Evolutionary conservation across 2,888 invertebrate species (phyloP), one percentile per base, ranked within the genome.

Genomic region (Choristoneura rosaceana): DNA sequence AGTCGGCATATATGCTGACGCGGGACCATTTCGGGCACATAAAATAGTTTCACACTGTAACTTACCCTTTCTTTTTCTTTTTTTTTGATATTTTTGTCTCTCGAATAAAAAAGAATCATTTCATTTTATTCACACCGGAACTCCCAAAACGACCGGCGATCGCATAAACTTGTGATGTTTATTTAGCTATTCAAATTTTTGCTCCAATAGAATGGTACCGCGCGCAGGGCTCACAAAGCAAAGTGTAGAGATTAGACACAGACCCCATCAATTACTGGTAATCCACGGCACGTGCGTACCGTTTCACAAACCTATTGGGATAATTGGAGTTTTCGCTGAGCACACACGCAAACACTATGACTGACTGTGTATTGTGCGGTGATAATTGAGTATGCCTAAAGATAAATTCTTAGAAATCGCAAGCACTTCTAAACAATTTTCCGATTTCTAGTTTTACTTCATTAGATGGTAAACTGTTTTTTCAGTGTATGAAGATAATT

Each of bases 161-260:
- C 73, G 74, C 73, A 71, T 68, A 69, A 74, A 76, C 68, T 38
- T 33, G 15, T 62, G 71, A 74, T 79, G 76, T 78, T 79, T 79
- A 76, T 78, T 77, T 76, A 76, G 75, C 78, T 75, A 79, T 78
- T 76, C 75, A 80, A 79, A 79, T 80, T 79, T 80, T 80, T 77
- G 43, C 69, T 75, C 62, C 50, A 67, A 71, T 74, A 74, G 74
- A 68, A 74, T 66, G 66, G 73, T 55, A 70, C 58, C 75, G 73
- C 34, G 65, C 45, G 71, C 65, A 59, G 79, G 76, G 79, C 77
- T 80, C 79, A 76, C 75, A 78, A 82, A 87, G 87, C 88, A 89
- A 89, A 92, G 91, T 90, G 92, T 90, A 89, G 88, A 92, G 93
- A 92, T 93, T 93, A 93, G 91, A 87, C 87, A 84, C 83, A 81